These are phyloP conservation scores for Phaonia tiefii DNA, from an alignment of 2,888 invertebrate species.

Conservation along the genomic window DNA sequence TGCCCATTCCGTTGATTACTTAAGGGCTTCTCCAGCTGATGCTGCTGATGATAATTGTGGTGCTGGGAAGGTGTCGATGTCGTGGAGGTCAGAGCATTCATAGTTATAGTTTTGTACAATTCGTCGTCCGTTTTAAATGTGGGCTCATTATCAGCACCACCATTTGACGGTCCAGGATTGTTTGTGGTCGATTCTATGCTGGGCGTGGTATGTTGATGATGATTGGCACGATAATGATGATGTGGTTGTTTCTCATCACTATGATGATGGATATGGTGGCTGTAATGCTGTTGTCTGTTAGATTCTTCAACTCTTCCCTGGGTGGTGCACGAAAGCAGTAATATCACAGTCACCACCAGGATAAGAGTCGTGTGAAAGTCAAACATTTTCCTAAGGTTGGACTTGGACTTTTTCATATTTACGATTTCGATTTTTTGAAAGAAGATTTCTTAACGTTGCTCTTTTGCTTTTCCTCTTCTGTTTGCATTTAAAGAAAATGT, in stretches of 20 bases:
- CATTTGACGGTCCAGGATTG: slow-evolving; percentile 7
- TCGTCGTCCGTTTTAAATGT: slow-evolving; percentile 8
- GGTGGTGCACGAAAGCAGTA: slow-evolving; percentile 43
- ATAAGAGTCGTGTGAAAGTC: slow-evolving; percentile 54
- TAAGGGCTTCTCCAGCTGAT: not conserved
- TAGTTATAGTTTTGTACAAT: not conserved
- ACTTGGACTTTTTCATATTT: slow-evolving; percentile 51
- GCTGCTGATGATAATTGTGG: slow-evolving; percentile 8
- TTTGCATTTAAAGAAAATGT: slow-evolving; percentile 1
- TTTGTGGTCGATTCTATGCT: slow-evolving; percentile 14
- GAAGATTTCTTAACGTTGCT: not conserved
- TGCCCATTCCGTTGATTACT: slow-evolving; percentile 23
- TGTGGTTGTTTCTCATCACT: slow-evolving; percentile 27
- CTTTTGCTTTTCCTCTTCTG: not conserved
- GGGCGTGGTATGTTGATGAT: slow-evolving; percentile 47
- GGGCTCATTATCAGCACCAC: slow-evolving; percentile 25
- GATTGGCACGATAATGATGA: slow-evolving; percentile 18
- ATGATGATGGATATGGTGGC: slow-evolving; percentile 1
- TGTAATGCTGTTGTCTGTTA: slow-evolving; percentile 43
- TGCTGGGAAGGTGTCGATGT: slow-evolving; percentile 10
- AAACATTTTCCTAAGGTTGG: slow-evolving; percentile 62
- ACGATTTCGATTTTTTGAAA: slow-evolving; percentile 21
- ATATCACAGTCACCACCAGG: slow-evolving; percentile 44
- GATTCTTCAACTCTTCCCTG: slow-evolving; percentile 51
- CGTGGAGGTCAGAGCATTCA: not conserved